Evolutionary conservation across 2,113 vertebrate genomes (phyloP), one percentile per base, ranked within the genome.

Genomic region (Chamaea fasciata): DNA sequence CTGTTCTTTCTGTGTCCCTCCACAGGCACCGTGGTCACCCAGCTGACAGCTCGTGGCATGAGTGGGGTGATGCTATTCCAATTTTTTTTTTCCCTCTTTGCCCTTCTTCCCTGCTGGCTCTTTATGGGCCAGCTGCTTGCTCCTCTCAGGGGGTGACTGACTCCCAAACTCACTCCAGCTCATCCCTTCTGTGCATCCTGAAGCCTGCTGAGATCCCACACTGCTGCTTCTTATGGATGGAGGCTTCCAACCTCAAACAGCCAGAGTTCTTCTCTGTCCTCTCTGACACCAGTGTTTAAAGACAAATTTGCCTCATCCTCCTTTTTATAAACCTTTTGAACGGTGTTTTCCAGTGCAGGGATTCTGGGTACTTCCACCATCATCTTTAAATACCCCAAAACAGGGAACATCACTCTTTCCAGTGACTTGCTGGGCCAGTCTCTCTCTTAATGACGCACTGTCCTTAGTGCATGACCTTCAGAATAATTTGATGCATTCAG

Each of bases 391-490:
- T 23, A 81, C 20, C 21, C 60, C 42, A 76, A 89, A 49, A 22
- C 31, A 77, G 42, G 41, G 35, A 63, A 73, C 79, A 46, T 15
- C 15, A 7, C 35, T 60, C 39, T 52, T 88, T 39, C 16, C 65
- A 62, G 30, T 30, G 70, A 57, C 46, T 59, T 88, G 37, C 63
- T 73, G 50, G 3, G 7, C 8, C n/a, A 60, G 21, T 31, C n/a
- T 42, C 8, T 33, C 86, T 59, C 64, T 84, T 71, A 87, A 52
- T 30, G 8, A 55, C 4, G 6, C 0, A 4, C 39, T 84, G 64
- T 52, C 73, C 60, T 93, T 30, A 63, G 50, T 31, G 35, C 10
- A 19, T 17, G 64, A 92, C 83, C 65, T 94, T 94, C 80, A 94
- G 47, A 71, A 75, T 60, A 59, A 84, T 56, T 20, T 5, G 5